These are phyloP conservation scores for Exephanes ischioxanthus DNA, from an alignment of 2,888 invertebrate genomes.

Conservation along the genomic window DNA sequence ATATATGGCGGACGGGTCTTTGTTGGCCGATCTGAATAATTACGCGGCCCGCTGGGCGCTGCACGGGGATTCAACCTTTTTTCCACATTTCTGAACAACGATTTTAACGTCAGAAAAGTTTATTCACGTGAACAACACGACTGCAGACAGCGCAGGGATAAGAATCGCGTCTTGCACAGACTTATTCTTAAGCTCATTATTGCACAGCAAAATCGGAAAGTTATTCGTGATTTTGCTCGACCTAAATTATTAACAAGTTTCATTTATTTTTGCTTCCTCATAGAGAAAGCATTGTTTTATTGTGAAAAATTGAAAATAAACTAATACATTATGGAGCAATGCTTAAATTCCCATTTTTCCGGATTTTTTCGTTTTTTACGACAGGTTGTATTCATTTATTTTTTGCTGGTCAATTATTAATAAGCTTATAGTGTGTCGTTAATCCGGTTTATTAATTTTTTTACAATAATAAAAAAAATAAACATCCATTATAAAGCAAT, in stretches of 20 bases:
- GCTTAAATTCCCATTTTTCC: too few relatives aligned
- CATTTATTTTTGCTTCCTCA: too few relatives aligned
- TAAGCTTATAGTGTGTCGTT: too few relatives aligned
- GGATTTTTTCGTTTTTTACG: conserved; percentile 23
- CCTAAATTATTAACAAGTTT: too few relatives aligned
- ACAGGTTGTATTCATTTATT: conserved; percentile 2
- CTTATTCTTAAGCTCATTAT: conserved; percentile 18
- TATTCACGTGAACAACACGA: conserved; percentile 21
- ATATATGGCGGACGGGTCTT: conserved; percentile 65
- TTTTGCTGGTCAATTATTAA: not conserved
- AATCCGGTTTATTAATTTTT: too few relatives aligned
- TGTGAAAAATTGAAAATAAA: too few relatives aligned
- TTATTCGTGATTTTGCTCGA: not conserved
- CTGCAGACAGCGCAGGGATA: conserved; percentile 27
- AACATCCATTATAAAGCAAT: too few relatives aligned
- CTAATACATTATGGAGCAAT: too few relatives aligned
- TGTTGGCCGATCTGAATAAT: conserved; percentile 72
- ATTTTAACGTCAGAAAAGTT: conserved; percentile 46
- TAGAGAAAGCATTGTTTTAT: too few relatives aligned
- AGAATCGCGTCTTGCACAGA: conserved; percentile 26
- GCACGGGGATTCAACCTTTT: conserved; percentile 49
- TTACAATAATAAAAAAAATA: too few relatives aligned
- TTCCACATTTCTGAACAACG: conserved; percentile 61
- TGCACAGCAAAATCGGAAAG: not conserved
- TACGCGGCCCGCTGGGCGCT: conserved; percentile 65